Evolutionary conservation across 2,888 invertebrate species (phyloP).

Genomic region (Rhabditoides inermis): DNA sequence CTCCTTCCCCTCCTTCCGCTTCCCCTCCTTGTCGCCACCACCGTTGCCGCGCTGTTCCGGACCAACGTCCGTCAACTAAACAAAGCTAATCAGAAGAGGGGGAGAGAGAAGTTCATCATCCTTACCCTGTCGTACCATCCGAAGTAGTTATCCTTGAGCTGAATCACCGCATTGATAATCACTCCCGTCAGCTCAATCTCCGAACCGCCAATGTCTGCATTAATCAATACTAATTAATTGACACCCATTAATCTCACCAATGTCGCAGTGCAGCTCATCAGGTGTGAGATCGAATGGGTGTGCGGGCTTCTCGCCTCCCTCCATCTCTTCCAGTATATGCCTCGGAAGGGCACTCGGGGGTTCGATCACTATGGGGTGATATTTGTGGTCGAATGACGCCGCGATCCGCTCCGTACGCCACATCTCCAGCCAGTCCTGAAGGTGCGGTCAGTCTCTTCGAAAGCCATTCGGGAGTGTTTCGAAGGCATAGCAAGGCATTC

Average conservation of each 20-base stretch:
- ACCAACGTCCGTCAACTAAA: conserved; percentile 28
- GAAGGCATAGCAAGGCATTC: not conserved
- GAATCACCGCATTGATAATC: conserved; percentile 64
- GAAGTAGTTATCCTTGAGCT: conserved; percentile 78
- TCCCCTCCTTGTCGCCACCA: too few relatives aligned
- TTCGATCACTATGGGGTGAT: conserved; percentile 26
- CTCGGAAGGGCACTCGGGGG: conserved; percentile 21
- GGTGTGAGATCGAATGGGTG: conserved; percentile 67
- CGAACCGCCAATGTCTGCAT: conserved; percentile 85
- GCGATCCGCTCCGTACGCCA: conserved; percentile 39
- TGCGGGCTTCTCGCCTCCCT: not conserved
- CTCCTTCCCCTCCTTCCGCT: too few relatives aligned
- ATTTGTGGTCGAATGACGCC: conserved; percentile 31
- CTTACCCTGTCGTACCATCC: conserved; percentile 74
- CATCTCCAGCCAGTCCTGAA: conserved; percentile 36
- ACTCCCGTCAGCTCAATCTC: conserved; percentile 83
- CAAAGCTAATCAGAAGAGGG: not conserved
- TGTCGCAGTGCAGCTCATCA: conserved; percentile 80
- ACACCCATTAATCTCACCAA: conserved; percentile 82
- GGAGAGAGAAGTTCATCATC: not conserved
- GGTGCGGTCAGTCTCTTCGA: not conserved
- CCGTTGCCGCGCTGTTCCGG: too few relatives aligned
- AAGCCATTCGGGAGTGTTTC: not conserved
- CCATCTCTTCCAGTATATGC: conserved; percentile 7
- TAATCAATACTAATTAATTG: conserved; percentile 79